Base-by-base conservation (phyloP, 2,797 vertebrate genomes). In the Novumbra hubbsi region DNA sequence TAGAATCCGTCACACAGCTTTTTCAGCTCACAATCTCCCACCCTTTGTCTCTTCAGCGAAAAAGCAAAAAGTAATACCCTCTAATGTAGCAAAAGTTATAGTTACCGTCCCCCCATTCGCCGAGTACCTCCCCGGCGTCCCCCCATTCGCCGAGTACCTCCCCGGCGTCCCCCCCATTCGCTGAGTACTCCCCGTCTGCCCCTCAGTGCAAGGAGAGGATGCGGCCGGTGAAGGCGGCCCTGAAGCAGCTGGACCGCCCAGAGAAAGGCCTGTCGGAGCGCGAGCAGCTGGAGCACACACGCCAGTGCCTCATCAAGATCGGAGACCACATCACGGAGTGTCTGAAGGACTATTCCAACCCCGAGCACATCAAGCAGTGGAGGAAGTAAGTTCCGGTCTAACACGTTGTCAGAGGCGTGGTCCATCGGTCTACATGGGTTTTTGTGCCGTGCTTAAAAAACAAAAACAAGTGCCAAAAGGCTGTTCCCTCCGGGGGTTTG, bases 261-360 rank as follows among this genome's bases (percentile, higher is more conserved):
- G 98, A 99, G 89, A 98, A 99, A 81, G 98, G 98, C 15, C 95
- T 99, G 83, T 99, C 98, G 1, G 98, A 99, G 90, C 94, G 96
- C 3, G 97, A 99, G 78, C 98, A 99, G 87, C 94, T 99, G 4
- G 97, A 99, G 32, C 97, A 99, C 77, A 99, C 98, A 0, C 92
- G 98, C 6, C 98, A 99, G 73, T 99, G 98, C 77, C 93, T 99
- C 73, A 98, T 99, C 79, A 98, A 98, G 93, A 99, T 99, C 50
- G 98, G 98, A 79, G 98, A 99, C 88, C 98, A 99, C 85, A 99
- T 99, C 89, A 98, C 98, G 0, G 97, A 98, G 85, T 99, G 98
- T 93, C 91, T 99, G 76, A 97, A 97, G 89, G 97, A 97, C 73
- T 98, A 99, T 76, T 93, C 96, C 77, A 98, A 97, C 84, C 98